Conservation (phyloP, 2,797 vertebrate species). For the Hydrophis major region DNA sequence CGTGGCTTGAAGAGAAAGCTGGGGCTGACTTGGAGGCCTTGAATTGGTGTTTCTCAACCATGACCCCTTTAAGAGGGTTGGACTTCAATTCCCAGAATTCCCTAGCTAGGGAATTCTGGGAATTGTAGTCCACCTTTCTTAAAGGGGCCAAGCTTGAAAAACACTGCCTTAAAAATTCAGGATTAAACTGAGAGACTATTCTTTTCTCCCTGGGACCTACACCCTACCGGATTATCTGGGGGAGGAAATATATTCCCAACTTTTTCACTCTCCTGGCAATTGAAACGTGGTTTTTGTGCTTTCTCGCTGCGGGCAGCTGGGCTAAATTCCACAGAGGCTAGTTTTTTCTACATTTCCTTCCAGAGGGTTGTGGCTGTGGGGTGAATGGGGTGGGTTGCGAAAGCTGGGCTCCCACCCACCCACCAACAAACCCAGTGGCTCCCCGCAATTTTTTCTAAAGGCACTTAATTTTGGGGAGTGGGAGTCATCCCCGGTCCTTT, state of each 20-base stretch:
- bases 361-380: background rate
- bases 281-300: background rate
- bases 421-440: background rate
- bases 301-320: background rate
- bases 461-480: background rate
- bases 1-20: background rate
- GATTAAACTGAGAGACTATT: background rate
- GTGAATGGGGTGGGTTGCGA: background rate
- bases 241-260: background rate
- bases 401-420: background rate
- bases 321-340: background rate
- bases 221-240: background rate
- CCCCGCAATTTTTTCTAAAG: background rate
- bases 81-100: background rate
- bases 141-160: background rate
- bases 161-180: background rate
- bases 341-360: background rate
- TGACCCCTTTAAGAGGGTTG: rapidly evolving
- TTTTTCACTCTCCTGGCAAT: background rate
- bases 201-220: background rate
- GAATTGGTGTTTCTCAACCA: background rate
- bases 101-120: background rate
- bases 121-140: background rate
- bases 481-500: background rate
- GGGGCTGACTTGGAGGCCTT: too few species aligned